A percentile compares a stretch with the other conserved stretches of the same genome.
phyloP scores from a whole-genome alignment of 2,888 invertebrate genomes.

The Alentia gelatinosa region DNA sequence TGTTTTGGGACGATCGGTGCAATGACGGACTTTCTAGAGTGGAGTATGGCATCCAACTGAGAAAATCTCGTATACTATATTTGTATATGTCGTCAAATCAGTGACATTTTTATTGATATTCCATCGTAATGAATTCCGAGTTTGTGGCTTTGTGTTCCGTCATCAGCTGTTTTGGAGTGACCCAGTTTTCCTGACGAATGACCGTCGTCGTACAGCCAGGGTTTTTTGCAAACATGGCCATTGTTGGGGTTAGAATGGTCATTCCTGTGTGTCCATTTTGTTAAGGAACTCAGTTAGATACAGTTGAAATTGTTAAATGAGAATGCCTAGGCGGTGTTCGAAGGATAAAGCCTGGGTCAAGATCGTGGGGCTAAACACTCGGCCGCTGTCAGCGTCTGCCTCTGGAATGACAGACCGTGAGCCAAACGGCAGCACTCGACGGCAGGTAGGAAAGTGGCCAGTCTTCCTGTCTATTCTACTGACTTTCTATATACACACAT shows the following conservation, averaged over 20 bases:
- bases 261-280: background rate
- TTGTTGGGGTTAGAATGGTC: background rate
- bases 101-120: background rate
- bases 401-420: slow-evolving; percentile 29
- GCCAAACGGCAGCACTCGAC: background rate
- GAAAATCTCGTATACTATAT: background rate
- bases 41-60: background rate
- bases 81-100: background rate
- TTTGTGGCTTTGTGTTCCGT: slow-evolving; percentile 14
- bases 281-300: background rate
- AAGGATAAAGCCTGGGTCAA: background rate
- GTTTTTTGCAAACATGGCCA: slow-evolving; percentile 18
- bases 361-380: background rate
- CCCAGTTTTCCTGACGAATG: slow-evolving; percentile 37
- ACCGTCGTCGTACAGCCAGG: background rate
- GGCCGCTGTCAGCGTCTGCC: slow-evolving; percentile 34
- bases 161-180: slow-evolving; percentile 47
- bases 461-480: background rate
- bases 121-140: slow-evolving; percentile 34
- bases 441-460: background rate
- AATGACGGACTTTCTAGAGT: background rate
- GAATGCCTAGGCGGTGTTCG: background rate
- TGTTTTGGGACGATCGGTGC: slow-evolving; percentile 17
- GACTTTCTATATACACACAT: background rate
- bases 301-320: background rate